phyloP scores from a whole-genome alignment of 2,888 invertebrate genomes.

The Noctua fimbriata region DNA sequence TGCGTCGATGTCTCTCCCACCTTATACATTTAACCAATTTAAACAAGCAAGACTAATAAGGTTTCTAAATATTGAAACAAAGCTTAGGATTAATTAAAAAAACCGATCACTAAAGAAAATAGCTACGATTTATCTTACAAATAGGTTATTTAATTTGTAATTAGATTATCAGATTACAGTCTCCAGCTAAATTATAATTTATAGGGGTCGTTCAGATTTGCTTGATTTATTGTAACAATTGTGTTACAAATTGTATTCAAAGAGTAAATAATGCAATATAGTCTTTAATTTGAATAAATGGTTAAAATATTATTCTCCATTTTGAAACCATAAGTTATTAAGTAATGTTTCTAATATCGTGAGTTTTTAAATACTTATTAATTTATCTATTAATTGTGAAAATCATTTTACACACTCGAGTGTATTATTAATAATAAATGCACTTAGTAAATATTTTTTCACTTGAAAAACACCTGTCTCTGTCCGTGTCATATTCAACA shows the following conservation, averaged over 20 bases:
- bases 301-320: neutral
- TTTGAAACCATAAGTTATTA: neutral
- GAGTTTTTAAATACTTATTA: neutral
- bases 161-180: constrained; percentile 60
- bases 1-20: neutral
- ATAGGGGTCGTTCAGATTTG: constrained; percentile 22
- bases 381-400: too few species aligned
- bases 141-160: constrained; percentile 55
- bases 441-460: neutral
- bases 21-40: neutral
- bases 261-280: neutral
- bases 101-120: constrained; percentile 39
- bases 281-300: neutral
- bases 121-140: constrained; percentile 45
- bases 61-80: neutral
- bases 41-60: neutral
- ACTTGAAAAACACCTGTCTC: neutral
- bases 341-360: neutral
- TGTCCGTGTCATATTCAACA: neutral
- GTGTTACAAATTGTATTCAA: constrained; percentile 26
- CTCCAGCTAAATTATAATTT: constrained; percentile 50
- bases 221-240: constrained; percentile 49
- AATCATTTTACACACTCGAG: neutral
- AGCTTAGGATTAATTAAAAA: constrained; percentile 35
- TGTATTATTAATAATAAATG: neutral